Percentiles rank a stretch among this genome's conserved stretches.
phyloP scores from a whole-genome alignment of 2,888 invertebrate species.

The Caenorhabditis parvicauda region DNA sequence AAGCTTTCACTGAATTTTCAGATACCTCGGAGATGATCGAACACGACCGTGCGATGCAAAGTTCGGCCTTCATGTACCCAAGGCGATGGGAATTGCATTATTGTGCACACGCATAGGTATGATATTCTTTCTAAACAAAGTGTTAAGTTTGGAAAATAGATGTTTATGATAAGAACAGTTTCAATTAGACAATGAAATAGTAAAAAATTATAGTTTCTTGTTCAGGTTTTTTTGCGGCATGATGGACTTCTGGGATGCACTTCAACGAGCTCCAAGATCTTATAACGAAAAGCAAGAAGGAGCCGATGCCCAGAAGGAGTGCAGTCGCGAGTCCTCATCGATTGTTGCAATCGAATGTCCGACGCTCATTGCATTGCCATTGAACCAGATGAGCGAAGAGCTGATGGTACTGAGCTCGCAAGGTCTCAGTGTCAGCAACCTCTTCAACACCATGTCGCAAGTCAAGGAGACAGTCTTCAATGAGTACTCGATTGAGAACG shows the following conservation, averaged over 20 bases:
- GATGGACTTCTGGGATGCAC: slow-evolving; percentile 75
- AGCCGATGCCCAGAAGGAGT: slow-evolving; percentile 8
- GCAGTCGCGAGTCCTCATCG: slow-evolving; percentile 8
- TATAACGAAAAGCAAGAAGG: slow-evolving; percentile 64
- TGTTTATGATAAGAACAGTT: too few relatives aligned
- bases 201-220: background rate
- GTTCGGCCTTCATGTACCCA: slow-evolving; percentile 76
- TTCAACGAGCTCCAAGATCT: slow-evolving; percentile 81
- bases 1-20: slow-evolving; percentile 27
- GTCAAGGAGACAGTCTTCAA: slow-evolving; percentile 21
- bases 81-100: slow-evolving; percentile 69
- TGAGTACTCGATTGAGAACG: slow-evolving; percentile 28
- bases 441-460: slow-evolving; percentile 29
- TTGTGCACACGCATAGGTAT: slow-evolving; percentile 68
- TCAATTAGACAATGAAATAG: too few relatives aligned
- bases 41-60: slow-evolving; percentile 72
- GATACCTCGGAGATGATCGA: slow-evolving; percentile 65
- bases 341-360: slow-evolving; percentile 37
- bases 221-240: slow-evolving; percentile 81
- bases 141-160: too few relatives aligned
- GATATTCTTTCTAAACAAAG: too few relatives aligned
- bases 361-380: slow-evolving; percentile 41
- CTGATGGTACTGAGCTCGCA: slow-evolving; percentile 24
- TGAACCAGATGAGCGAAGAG: slow-evolving; percentile 47
- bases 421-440: slow-evolving; percentile 35